Conservation (phyloP, 2,113 vertebrate species). For the Tupaia chinensis region DNA sequence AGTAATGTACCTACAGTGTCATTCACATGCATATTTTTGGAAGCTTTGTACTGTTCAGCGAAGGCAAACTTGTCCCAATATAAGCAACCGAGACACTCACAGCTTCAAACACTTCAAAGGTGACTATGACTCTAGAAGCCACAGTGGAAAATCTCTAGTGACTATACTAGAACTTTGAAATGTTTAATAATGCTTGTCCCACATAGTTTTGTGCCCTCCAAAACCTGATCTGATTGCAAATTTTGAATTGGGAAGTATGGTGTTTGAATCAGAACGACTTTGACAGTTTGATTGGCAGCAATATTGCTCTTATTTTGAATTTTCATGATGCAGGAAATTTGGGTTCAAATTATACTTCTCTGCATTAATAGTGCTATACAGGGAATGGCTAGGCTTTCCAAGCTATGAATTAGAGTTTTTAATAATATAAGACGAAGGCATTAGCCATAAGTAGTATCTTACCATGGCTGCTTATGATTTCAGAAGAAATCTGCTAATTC, state of each 20-base stretch:
- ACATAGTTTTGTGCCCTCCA: neutral
- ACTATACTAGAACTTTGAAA: slow-evolving; percentile 32
- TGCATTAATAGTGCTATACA: slow-evolving; percentile 32
- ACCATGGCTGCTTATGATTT: slow-evolving; percentile 55
- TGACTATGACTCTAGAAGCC: neutral
- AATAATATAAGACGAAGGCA: slow-evolving; percentile 61
- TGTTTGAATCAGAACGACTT: slow-evolving; percentile 58
- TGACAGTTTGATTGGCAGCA: slow-evolving; percentile 52
- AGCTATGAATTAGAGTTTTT: slow-evolving; percentile 69
- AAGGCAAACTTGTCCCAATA: slow-evolving; percentile 36
- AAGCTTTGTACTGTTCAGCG: slow-evolving; percentile 42
- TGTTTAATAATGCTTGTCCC: slow-evolving; percentile 48
- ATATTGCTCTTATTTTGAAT: slow-evolving; percentile 67
- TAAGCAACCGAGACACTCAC: slow-evolving; percentile 29
- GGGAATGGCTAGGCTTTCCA: slow-evolving; percentile 41
- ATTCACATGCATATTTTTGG: slow-evolving; percentile 50
- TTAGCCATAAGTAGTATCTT: slow-evolving; percentile 33
- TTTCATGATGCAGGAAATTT: slow-evolving; percentile 68
- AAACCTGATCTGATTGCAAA: slow-evolving; percentile 62
- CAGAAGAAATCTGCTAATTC: slow-evolving; percentile 55
- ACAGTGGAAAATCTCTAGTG: slow-evolving; percentile 24
- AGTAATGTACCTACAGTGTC: slow-evolving; percentile 1
- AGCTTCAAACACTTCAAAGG: slow-evolving; percentile 38
- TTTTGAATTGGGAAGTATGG: slow-evolving; percentile 64
- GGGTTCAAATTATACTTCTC: slow-evolving; percentile 47